Conservation (phyloP, 2,888 invertebrate species). For the Chironomus tentans region DNA sequence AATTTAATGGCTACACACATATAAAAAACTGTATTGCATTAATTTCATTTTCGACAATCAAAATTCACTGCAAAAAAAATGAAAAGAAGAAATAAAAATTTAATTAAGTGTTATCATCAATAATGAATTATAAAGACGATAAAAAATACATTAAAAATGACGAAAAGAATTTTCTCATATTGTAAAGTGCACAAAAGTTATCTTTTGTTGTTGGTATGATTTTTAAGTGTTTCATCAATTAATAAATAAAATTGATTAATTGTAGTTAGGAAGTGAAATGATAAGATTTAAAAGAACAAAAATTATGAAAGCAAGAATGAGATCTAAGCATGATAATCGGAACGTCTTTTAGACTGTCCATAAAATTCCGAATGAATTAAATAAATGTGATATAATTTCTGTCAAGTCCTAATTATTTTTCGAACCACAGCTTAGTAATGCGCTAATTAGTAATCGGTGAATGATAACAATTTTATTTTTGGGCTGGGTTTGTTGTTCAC, state of each 20-base stretch:
- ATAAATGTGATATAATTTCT: too few relatives aligned
- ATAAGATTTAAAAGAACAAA: background rate
- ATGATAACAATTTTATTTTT: too few relatives aligned
- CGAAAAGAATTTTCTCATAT: background rate
- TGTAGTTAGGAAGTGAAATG: background rate
- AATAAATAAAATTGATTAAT: background rate
- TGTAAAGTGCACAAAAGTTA: background rate
- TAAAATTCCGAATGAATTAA: too few relatives aligned
- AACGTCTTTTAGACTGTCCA: too few relatives aligned
- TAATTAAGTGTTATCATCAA: constrained; percentile 9
- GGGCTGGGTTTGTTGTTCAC: too few relatives aligned
- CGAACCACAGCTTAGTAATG: too few relatives aligned
- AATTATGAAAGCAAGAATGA: background rate
- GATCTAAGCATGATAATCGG: too few relatives aligned
- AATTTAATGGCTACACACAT: background rate
- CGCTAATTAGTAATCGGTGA: too few relatives aligned
- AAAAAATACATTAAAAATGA: background rate
- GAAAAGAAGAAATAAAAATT: background rate
- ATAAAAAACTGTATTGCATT: background rate
- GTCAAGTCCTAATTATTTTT: too few relatives aligned
- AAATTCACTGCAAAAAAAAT: background rate
- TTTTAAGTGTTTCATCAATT: background rate
- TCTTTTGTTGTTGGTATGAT: background rate
- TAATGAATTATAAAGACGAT: background rate
- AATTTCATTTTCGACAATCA: constrained; percentile 20